A percentile compares a stretch with the other conserved stretches of the same genome.
phyloP scores from a whole-genome alignment of 2,797 vertebrate species.

The Sebastes diaconus region DNA sequence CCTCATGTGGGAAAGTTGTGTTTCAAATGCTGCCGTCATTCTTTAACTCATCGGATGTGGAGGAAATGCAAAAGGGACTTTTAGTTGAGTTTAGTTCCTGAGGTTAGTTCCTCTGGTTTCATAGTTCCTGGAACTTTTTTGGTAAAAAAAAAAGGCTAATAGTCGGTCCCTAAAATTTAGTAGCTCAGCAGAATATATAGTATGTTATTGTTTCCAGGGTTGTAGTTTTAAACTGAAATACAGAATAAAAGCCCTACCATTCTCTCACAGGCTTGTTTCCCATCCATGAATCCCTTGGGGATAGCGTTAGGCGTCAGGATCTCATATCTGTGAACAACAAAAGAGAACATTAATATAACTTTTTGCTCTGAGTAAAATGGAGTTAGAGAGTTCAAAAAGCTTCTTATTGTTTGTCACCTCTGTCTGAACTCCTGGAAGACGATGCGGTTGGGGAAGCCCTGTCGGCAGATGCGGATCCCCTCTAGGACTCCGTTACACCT shows the following conservation, averaged over 20 bases:
- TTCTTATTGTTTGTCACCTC: constrained; percentile 79
- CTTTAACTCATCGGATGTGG: background rate
- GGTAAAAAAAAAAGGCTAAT: background rate
- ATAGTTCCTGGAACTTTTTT: background rate
- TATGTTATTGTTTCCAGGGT: background rate
- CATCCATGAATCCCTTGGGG: constrained; percentile 98
- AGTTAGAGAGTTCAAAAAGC: background rate
- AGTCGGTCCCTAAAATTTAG: background rate
- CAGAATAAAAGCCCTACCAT: constrained; percentile 83
- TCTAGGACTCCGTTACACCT: constrained; percentile 97
- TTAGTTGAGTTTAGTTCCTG: background rate
- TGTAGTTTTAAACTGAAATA: background rate
- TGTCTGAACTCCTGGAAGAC: constrained; percentile 99
- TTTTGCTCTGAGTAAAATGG: background rate
- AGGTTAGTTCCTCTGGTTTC: background rate
- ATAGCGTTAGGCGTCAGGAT: constrained; percentile 99
- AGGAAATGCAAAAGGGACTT: background rate
- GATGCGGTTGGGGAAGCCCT: constrained; percentile 97
- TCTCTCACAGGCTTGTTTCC: constrained; percentile 96
- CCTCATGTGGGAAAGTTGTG: background rate
- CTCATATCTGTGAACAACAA: constrained; percentile 87
- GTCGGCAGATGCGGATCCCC: constrained; percentile 97
- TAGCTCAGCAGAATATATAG: background rate
- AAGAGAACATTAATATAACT: background rate
- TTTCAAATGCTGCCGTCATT: background rate